Evolutionary conservation across 37 sponge, comb jelly and placozoan genomes (phyloP), one percentile per base, ranked within the genome.

Genomic region (Bolinopsis microptera): DNA sequence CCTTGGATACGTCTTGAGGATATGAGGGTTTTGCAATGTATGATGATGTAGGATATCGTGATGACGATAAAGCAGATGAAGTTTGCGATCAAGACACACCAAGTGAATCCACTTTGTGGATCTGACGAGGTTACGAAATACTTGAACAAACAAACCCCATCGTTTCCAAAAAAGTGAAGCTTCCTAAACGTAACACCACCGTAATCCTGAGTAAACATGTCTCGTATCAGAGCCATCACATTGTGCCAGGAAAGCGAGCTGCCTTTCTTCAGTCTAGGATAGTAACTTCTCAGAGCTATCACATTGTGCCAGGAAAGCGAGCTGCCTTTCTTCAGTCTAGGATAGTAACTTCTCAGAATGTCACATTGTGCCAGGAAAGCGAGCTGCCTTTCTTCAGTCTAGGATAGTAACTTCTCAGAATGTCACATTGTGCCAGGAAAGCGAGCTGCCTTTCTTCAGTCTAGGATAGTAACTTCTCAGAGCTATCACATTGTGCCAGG

Each of bases 141-240:
- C 83, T 82, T 82, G 38, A 82, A 82, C 38, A 82, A 8, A 35
- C 83, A 82, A 24, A 82, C 83, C 5, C 38, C 83, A 32, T 82
- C 83, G 30, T 82, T 82, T 9, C 83, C 83, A 82, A 30, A 82
- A 30, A 82, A 82, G 38, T 82, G 83, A 5, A 72, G 74, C 26
- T 72, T 72, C 3, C 31, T 8, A 24, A 30, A 28, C 31, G 2
- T 72, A 3, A 72, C 38, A 35, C 83, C 83, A 1, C 83, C 83
- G 38, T 82, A 82, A 32, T 82, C 83, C 24, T 32, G 38, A 8
- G 83, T 35, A 30, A 82, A 82, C 35, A 82, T 82, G 8, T 82
- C 38, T 5, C 31, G 27, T 2, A 72, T n/a, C 75, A 72, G 5
- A 8, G n/a, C 26, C 13, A n/a, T n/a, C 2, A 72, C 31, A 5